phyloP scores from a whole-genome alignment of 1,140 invertebrate species.

The Dendroctonus ponderosae region DNA sequence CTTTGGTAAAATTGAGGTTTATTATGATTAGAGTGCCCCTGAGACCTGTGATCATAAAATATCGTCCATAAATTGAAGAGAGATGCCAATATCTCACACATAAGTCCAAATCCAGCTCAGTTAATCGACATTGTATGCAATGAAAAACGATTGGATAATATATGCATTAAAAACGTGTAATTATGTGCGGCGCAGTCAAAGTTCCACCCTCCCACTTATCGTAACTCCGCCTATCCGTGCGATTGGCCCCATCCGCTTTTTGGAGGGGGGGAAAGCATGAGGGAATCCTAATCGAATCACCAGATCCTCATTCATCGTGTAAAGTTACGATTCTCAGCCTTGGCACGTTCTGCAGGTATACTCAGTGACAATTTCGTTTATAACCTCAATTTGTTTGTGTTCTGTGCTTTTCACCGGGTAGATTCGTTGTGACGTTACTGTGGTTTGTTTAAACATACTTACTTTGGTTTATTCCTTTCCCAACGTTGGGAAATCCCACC shows the following conservation, averaged over 20 bases:
- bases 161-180: slow-evolving; percentile 50
- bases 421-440: not conserved
- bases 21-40: slow-evolving; percentile 24
- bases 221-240: slow-evolving; percentile 44
- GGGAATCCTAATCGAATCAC: not conserved
- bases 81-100: slow-evolving; percentile 28
- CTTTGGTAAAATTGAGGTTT: slow-evolving; percentile 16
- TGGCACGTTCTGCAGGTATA: too few relatives aligned
- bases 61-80: slow-evolving; percentile 30
- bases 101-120: slow-evolving; percentile 34
- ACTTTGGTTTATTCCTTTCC: slow-evolving; percentile 12
- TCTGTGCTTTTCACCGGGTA: not conserved
- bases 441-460: not conserved
- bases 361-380: not conserved
- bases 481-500: too few relatives aligned
- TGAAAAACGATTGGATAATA: slow-evolving; percentile 47
- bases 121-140: slow-evolving; percentile 42
- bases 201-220: slow-evolving; percentile 44
- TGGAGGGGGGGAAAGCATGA: slow-evolving; percentile 24
- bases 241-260: slow-evolving; percentile 35
- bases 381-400: not conserved
- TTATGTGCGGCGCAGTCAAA: slow-evolving; percentile 41
- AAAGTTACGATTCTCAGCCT: too few relatives aligned
- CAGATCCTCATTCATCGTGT: too few relatives aligned
- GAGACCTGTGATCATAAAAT: slow-evolving; percentile 16